Evolutionary conservation across 2,797 vertebrate genomes (phyloP), one percentile per base, ranked within the genome.

Genomic region (Xenops minutus): DNA sequence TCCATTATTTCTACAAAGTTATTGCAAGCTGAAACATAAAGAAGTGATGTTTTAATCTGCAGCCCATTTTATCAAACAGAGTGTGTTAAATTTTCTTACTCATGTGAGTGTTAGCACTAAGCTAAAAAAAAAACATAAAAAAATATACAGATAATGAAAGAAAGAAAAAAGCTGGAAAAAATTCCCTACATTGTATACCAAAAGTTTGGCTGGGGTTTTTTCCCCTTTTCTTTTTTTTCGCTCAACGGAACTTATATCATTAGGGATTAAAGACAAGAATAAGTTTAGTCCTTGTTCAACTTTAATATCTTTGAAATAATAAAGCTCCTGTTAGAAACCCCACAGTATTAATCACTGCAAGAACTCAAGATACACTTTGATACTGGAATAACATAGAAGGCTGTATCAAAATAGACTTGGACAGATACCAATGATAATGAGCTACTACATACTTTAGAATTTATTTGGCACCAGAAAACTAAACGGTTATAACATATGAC

Each of bases 401-500:
- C 30, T 62, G 27, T 34, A 73, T 48, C 26, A 91, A 85, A 82
- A 91, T 26, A 74, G 41, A 87, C 56, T 71, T 87, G 78, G 48
- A 74, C 23, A 67, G 41, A 51, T 13, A 54, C 19, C 51, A 87
- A 19, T 22, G 30, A 39, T 48, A 76, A 89, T 8, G 12, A 86
- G 49, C 41, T 78, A 64, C 62, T 64, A 95, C 32, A 88, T 36
- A 63, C 32, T 88, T 72, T 2, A 17, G 86, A 91, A 37, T 55
- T 8, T 27, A 71, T 27, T 44, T 86, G 49, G 64, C 59, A 95
- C 8, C 46, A 82, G 52, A 81, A 95, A 88, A 87, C 43, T 30
- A n/a, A 87, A 83, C 0, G 0, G 39, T 62, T 84, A 2, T 20
- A 93, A 80, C 52, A 44, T 48, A 54, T 24, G 68, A 91, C 49